Conservation (phyloP, 2,888 invertebrate genomes). For the Athalia circularis region DNA sequence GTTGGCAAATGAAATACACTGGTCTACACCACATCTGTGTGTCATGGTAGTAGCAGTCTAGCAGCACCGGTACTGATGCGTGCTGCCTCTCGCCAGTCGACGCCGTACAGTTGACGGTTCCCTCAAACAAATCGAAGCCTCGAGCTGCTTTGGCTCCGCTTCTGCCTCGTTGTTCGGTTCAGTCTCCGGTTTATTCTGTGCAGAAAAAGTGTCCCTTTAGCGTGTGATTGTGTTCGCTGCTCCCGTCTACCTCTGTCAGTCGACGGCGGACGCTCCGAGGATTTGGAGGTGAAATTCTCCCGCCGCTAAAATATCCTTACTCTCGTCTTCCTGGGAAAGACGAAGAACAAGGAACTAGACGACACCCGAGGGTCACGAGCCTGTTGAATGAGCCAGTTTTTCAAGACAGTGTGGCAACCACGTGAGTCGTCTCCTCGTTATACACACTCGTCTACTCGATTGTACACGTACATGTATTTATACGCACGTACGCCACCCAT, state of each 20-base stretch:
- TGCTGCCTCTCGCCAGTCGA: constrained; percentile 23
- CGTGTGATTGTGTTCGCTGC: not conserved
- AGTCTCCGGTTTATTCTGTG: not conserved
- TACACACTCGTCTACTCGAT: too few relatives aligned
- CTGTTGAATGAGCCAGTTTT: constrained; percentile 16
- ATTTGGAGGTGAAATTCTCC: too few relatives aligned
- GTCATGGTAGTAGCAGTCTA: too few relatives aligned
- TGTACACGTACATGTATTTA: not conserved
- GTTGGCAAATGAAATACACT: too few relatives aligned
- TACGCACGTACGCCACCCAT: not conserved
- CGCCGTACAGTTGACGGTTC: constrained; percentile 27
- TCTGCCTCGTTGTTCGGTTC: too few relatives aligned
- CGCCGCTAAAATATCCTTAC: too few relatives aligned
- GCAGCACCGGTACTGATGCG: not conserved
- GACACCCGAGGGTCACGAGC: not conserved
- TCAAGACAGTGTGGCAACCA: constrained; percentile 19
- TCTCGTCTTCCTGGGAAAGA: too few relatives aligned
- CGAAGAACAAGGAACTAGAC: not conserved
- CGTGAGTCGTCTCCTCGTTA: constrained; percentile 25
- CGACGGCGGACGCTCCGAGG: too few relatives aligned
- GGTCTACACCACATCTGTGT: too few relatives aligned
- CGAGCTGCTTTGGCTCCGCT: too few relatives aligned
- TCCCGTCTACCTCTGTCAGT: not conserved
- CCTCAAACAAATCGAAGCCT: not conserved
- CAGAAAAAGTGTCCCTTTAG: not conserved